A percentile compares a stretch with the other conserved stretches of the same genome.
These are phyloP conservation scores for Huso huso DNA, from an alignment of 2,797 vertebrate genomes.

Conservation along the genomic window DNA sequence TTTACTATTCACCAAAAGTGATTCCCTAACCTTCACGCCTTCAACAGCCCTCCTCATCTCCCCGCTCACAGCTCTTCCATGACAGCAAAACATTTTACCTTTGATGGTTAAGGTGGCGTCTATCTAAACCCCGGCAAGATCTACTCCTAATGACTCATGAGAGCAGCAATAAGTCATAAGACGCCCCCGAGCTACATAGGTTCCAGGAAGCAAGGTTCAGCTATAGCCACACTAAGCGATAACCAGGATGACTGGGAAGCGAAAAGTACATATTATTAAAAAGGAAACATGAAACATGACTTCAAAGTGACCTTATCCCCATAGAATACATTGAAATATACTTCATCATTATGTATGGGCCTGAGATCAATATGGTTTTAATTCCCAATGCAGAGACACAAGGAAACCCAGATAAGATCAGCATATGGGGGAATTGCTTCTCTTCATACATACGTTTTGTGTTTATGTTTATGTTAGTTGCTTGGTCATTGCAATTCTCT, in stretches of 20 bases:
- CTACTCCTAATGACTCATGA: slow-evolving; percentile 31
- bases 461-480: too few species aligned
- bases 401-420: too few species aligned
- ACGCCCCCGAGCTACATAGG: slow-evolving; percentile 19
- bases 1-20: background rate
- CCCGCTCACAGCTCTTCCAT: slow-evolving; percentile 23
- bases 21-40: background rate
- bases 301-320: slow-evolving; percentile 5
- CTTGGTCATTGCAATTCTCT: too few species aligned
- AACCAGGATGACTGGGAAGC: slow-evolving; percentile 10
- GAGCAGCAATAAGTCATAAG: slow-evolving; percentile 19
- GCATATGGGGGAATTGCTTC: too few species aligned
- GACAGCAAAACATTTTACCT: slow-evolving; percentile 27
- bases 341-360: too few species aligned
- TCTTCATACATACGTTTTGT: too few species aligned
- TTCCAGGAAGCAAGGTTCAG: background rate
- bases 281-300: slow-evolving; percentile 3
- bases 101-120: slow-evolving; percentile 40
- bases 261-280: slow-evolving; percentile 7
- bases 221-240: slow-evolving; percentile 15
- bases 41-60: background rate
- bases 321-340: background rate
- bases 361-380: too few species aligned
- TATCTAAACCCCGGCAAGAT: slow-evolving; percentile 32
- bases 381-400: too few species aligned